phyloP scores from a whole-genome alignment of 2,113 vertebrate species.

The Cottus gobio region DNA sequence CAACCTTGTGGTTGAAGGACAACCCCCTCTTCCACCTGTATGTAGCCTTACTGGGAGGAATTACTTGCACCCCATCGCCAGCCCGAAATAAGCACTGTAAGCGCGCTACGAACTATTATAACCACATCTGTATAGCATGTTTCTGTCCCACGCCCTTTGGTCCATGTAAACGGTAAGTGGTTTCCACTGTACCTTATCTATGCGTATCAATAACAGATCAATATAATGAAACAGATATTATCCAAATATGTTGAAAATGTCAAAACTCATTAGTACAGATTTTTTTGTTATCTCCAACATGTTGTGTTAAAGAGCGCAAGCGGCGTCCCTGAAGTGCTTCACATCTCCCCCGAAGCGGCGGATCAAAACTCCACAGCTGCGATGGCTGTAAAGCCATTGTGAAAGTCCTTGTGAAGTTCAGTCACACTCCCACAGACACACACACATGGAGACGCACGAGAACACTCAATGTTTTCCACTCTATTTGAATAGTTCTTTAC shows the following conservation, averaged over 20 bases:
- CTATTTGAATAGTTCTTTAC: slow-evolving; percentile 42
- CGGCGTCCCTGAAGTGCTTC: not conserved
- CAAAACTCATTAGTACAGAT: no score
- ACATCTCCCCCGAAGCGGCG: slow-evolving; percentile 6
- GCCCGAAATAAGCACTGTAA: not conserved
- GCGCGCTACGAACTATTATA: not conserved
- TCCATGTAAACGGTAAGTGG: not conserved
- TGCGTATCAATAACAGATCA: slow-evolving; percentile 3
- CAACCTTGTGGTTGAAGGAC: not conserved
- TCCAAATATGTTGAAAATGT: no score
- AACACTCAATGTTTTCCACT: slow-evolving; percentile 37
- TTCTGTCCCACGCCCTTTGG: not conserved
- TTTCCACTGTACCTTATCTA: not conserved
- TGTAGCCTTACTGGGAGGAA: not conserved
- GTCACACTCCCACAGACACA: slow-evolving; percentile 31
- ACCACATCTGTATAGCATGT: not conserved
- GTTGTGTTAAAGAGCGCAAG: not conserved
- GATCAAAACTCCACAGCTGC: slow-evolving; percentile 18
- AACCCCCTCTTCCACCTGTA: not conserved
- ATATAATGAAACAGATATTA: slow-evolving; percentile 10
- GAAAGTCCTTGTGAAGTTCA: slow-evolving; percentile 48
- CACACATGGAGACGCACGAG: no score
- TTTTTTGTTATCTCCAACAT: not conserved
- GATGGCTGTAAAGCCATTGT: slow-evolving; percentile 26
- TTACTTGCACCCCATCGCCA: not conserved